A percentile compares a stretch with the other conserved stretches of the same genome.
phyloP scores from a whole-genome alignment of 37 sponge, comb jelly and placozoan genomes.

The Amphimedon queenslandica region DNA sequence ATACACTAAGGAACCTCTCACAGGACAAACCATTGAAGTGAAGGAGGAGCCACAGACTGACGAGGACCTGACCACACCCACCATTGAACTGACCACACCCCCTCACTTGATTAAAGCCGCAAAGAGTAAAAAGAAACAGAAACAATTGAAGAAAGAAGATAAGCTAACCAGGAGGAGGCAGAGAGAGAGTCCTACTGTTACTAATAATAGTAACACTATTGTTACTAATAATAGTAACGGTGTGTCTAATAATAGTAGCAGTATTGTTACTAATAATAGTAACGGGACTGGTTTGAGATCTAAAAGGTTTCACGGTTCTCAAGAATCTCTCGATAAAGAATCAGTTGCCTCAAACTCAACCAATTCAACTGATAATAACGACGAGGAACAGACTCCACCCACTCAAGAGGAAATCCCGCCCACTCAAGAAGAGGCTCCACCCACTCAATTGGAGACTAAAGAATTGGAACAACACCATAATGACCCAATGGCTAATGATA shows the following conservation, averaged over 20 bases:
- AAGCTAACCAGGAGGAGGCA: conserved; percentile 29
- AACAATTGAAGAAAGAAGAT: conserved; percentile 55
- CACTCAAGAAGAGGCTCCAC: background rate
- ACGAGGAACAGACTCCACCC: background rate
- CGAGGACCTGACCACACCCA: no score
- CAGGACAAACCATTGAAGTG: conserved; percentile 51
- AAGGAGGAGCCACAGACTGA: background rate
- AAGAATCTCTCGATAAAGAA: conserved; percentile 6
- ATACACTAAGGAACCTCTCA: conserved; percentile 46
- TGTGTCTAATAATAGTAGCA: background rate
- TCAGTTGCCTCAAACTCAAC: conserved; percentile 11
- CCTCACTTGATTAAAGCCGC: conserved; percentile 1
- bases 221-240: no score
- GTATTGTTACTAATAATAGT: no score
- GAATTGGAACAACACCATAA: no score
- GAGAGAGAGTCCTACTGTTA: conserved; percentile 17
- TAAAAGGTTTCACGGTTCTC: background rate
- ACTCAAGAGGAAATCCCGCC: background rate
- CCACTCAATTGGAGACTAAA: no score
- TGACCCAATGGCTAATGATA: no score
- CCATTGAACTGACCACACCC: background rate
- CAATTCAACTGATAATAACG: conserved; percentile 22
- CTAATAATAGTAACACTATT: background rate
- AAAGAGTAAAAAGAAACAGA: conserved; percentile 27
- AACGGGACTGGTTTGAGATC: background rate